Evolutionary conservation across 1,140 invertebrate genomes (phyloP), one percentile per base, ranked within the genome.

Genomic region (Delia radicum): DNA sequence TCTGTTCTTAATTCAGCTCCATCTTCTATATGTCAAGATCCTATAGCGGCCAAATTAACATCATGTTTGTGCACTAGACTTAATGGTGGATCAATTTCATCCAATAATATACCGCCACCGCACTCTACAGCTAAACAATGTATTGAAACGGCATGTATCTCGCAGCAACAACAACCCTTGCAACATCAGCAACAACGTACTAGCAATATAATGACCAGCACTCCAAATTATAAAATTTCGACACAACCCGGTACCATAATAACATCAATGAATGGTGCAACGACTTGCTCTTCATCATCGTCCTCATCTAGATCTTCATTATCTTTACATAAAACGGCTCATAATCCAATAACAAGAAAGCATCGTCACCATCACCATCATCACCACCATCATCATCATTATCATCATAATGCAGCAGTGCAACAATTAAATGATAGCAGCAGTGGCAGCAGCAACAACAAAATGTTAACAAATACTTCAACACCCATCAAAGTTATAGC

Each of bases 51-150:
- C 71, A 87, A 87, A 76, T 75, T 87, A 8, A 87, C 87, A 12
- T 87, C 87, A 63, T 87, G 87, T 75, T 78, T 87, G 7, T 87
- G 87, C 77, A 87, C 85, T 42, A 81, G 84, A 5, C 77, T 87
- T 31, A 76, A 76, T 61, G 76, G 69, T 12, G 55, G 48, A 7
- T 63, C 46, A 18, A 29, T 5, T 21, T 5, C 48, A 12, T 74
- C 27, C 3, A 76, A 74, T 29, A 26, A 26, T 15, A 65, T 3
- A 26, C 13, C 24, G 55, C 3, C 21, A 10, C 27, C 69, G 3
- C 37, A 73, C 48, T 18, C n/a, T 29, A 24, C 48, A 5, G 15
- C 61, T 15, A 62, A 74, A 29, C 48, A 74, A 15, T 61, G 48
- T 12, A 55, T 74, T 31, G 55, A 74, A 27, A 33, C 48, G 3